A percentile compares a stretch with the other conserved stretches of the same genome.
These are phyloP conservation scores for Rhegmatorhina hoffmannsi DNA, from an alignment of 2,113 vertebrate genomes.

Conservation along the genomic window DNA sequence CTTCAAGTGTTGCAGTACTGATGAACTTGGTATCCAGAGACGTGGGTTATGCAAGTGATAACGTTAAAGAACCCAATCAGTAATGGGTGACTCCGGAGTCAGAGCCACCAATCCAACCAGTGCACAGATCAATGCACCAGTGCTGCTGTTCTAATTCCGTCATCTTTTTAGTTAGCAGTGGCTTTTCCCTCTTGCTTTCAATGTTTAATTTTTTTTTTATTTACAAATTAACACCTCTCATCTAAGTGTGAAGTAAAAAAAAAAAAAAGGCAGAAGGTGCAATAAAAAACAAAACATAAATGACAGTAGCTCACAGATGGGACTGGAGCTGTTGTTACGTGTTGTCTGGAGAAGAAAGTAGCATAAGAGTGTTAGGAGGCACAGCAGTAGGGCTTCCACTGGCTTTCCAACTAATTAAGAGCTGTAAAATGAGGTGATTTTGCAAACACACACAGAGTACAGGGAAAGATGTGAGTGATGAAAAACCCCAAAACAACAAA, in stretches of 20 bases:
- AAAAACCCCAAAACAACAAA: not conserved
- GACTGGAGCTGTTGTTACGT: not conserved
- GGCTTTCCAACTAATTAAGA: not conserved
- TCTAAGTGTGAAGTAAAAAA: not conserved
- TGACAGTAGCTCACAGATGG: not conserved
- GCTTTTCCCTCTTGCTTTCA: not conserved
- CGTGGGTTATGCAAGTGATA: not conserved
- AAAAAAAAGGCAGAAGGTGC: not conserved
- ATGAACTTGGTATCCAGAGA: not conserved
- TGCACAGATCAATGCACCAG: not conserved
- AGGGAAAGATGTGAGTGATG: not conserved
- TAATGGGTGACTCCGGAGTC: not conserved
- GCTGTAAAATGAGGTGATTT: not conserved
- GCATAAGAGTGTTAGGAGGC: not conserved
- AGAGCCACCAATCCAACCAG: not conserved
- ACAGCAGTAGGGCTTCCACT: not conserved
- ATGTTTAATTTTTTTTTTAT: not conserved
- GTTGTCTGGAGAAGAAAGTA: not conserved
- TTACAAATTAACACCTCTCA: conserved; percentile 41
- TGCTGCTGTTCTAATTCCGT: not conserved
- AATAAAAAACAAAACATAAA: not conserved
- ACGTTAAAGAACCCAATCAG: not conserved
- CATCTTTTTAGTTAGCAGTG: not conserved
- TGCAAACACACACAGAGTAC: not conserved
- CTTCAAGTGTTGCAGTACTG: not conserved